phyloP scores from a whole-genome alignment of 2,888 invertebrate genomes.

The Meandrusa payeni region DNA sequence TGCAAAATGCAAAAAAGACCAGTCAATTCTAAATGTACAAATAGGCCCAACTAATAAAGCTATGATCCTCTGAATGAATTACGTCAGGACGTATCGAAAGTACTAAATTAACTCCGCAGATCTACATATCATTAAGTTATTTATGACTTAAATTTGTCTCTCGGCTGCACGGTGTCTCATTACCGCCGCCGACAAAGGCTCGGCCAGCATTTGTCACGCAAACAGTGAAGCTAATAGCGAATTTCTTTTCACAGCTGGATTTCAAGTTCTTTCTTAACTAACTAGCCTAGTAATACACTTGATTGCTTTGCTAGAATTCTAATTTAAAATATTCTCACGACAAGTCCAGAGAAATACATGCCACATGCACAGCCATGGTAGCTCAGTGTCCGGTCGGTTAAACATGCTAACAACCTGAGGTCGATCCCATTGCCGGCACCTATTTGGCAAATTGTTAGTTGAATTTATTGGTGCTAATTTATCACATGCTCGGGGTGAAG shows the following conservation, averaged over 20 bases:
- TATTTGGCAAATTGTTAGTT: too few species aligned
- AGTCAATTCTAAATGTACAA: not conserved
- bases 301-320: too few species aligned
- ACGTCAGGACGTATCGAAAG: constrained; percentile 56
- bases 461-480: too few species aligned
- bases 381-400: too few species aligned
- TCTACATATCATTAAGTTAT: constrained; percentile 68
- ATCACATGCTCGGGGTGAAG: too few species aligned
- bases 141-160: constrained; percentile 76
- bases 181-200: constrained; percentile 70
- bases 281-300: not conserved
- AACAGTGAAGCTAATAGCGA: constrained; percentile 65
- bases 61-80: constrained; percentile 64
- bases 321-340: too few species aligned
- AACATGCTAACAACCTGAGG: too few species aligned
- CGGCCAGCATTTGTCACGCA: constrained; percentile 63
- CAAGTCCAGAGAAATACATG: too few species aligned
- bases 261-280: constrained; percentile 9
- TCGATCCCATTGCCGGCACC: too few species aligned
- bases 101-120: constrained; percentile 68
- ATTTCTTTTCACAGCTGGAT: constrained; percentile 44
- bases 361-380: too few species aligned
- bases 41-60: constrained; percentile 50
- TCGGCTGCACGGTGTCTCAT: constrained; percentile 62
- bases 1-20: too few species aligned